phyloP scores from a whole-genome alignment of 2,113 vertebrate genomes.

The Ceyx margarethae region DNA sequence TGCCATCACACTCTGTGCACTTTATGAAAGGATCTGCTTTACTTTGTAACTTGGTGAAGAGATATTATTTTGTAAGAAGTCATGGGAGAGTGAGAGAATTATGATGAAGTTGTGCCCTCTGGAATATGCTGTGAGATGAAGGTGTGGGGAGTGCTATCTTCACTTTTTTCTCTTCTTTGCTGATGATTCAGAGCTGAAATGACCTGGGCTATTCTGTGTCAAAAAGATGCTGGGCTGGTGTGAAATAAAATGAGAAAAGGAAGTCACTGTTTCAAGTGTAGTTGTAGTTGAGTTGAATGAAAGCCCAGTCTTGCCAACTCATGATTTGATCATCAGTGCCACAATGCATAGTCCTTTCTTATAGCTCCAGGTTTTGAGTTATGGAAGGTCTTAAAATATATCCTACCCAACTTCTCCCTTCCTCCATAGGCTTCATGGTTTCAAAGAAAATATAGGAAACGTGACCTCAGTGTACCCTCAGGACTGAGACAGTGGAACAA shows the following conservation, averaged over 20 bases:
- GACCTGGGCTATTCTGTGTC: conserved; percentile 44
- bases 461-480: conserved; percentile 17
- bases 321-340: conserved; percentile 50
- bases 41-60: conserved; percentile 18
- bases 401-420: background rate
- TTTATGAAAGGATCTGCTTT: conserved; percentile 52
- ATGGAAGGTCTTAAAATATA: conserved; percentile 13
- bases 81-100: conserved; percentile 65
- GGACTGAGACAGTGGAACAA: background rate
- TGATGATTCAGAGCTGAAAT: conserved; percentile 65
- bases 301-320: conserved; percentile 50
- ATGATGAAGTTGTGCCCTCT: conserved; percentile 4
- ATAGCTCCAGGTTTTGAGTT: conserved; percentile 26
- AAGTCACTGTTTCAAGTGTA: conserved; percentile 9
- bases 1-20: conserved; percentile 2
- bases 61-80: conserved; percentile 66
- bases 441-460: conserved; percentile 19
- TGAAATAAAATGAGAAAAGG: conserved; percentile 48
- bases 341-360: conserved; percentile 10
- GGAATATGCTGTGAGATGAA: conserved; percentile 16
- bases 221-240: conserved; percentile 42
- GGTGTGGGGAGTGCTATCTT: conserved; percentile 24
- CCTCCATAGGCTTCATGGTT: background rate
- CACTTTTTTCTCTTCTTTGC: conserved; percentile 14
- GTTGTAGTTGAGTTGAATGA: conserved; percentile 53